Conservation (phyloP, 2,888 invertebrate genomes). For the Aleiodes alternator region DNA sequence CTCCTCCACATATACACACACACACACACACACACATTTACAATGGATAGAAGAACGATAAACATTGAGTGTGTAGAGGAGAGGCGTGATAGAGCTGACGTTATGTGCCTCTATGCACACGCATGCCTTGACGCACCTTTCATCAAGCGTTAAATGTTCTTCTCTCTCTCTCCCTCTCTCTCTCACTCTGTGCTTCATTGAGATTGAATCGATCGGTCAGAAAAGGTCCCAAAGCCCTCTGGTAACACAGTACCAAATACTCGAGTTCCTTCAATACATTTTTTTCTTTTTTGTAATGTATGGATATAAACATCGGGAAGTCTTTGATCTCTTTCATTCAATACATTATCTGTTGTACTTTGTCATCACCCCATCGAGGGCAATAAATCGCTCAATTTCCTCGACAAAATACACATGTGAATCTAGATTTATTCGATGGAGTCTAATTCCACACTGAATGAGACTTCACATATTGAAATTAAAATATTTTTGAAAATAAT, state of each 20-base stretch:
- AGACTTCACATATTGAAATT: too few species aligned
- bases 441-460: too few species aligned
- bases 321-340: constrained; percentile 55
- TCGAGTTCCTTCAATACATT: too few species aligned
- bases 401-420: not conserved
- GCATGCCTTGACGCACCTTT: constrained; percentile 70
- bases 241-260: constrained; percentile 22
- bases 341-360: constrained; percentile 48
- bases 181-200: constrained; percentile 47
- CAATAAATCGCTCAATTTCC: constrained; percentile 47
- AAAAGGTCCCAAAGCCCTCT: constrained; percentile 60
- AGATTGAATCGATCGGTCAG: constrained; percentile 68
- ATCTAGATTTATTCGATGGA: too few species aligned
- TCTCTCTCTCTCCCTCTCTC: constrained; percentile 57
- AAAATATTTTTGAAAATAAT: too few species aligned
- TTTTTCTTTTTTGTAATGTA: constrained; percentile 31
- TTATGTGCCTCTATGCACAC: constrained; percentile 49
- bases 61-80: constrained; percentile 16
- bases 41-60: not conserved
- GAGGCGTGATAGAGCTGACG: constrained; percentile 18
- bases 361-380: constrained; percentile 32
- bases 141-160: constrained; percentile 67
- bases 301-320: constrained; percentile 51
- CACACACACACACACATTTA: not conserved
- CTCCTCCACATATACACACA: too few species aligned